A percentile compares a stretch with the other conserved stretches of the same genome.
Conservation (phyloP, 2,888 invertebrate genomes). For the Hylaea fasciaria region DNA sequence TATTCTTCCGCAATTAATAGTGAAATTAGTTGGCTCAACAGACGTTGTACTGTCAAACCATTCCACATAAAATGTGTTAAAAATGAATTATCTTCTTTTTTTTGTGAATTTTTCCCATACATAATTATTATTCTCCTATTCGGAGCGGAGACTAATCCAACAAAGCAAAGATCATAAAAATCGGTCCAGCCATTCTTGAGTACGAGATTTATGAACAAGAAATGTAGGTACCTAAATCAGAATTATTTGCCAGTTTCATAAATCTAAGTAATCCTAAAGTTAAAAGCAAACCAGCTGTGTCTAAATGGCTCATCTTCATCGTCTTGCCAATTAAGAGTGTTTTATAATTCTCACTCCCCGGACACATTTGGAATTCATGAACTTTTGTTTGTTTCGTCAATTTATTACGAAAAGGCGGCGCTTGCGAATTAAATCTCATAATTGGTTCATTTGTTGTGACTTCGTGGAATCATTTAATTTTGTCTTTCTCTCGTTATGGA, state of each 20-base stretch:
- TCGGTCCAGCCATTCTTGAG: no score
- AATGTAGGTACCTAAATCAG: background rate
- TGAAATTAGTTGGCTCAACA: no score
- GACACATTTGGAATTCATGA: constrained; percentile 28
- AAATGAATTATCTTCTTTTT: no score
- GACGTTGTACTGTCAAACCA: no score
- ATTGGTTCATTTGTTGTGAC: constrained; percentile 25
- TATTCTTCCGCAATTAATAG: no score
- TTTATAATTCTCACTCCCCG: constrained; percentile 6
- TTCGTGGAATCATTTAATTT: constrained; percentile 4
- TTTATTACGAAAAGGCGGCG: constrained; percentile 22
- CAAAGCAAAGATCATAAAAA: no score
- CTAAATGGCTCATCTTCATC: constrained; percentile 1
- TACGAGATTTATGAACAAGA: background rate
- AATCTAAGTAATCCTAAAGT: background rate
- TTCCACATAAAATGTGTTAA: no score
- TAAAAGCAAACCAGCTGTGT: no score
- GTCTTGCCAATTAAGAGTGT: constrained; percentile 15
- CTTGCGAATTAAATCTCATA: constrained; percentile 29
- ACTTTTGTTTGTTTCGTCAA: constrained; percentile 29
- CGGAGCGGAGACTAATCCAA: no score
- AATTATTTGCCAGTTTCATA: background rate
- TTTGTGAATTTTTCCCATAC: no score
- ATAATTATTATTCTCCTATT: no score
- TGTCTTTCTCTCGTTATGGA: background rate